phyloP scores from a whole-genome alignment of 2,113 vertebrate species.

The Sialia sialis region DNA sequence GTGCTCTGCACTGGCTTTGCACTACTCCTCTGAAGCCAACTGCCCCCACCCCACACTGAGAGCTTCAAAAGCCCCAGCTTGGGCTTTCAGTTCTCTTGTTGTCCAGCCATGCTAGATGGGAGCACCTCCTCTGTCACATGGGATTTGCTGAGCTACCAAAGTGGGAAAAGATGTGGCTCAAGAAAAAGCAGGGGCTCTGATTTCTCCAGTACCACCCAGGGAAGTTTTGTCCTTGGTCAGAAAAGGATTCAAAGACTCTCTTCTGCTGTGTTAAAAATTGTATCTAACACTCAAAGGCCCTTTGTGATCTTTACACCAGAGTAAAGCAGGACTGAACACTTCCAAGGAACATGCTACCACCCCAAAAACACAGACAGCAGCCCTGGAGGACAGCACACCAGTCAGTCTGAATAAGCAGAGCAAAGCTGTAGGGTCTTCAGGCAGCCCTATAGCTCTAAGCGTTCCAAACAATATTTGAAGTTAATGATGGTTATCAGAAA shows the following conservation, averaged over 20 bases:
- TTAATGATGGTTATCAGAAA: background rate
- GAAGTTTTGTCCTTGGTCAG: background rate
- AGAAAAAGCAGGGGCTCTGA: background rate
- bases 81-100: rapidly evolving
- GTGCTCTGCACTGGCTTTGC: background rate
- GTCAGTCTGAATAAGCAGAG: background rate
- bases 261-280: background rate
- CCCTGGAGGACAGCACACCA: background rate
- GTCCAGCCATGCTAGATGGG: background rate
- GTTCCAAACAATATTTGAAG: background rate
- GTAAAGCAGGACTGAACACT: background rate
- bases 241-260: background rate
- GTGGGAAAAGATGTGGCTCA: rapidly evolving
- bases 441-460: background rate
- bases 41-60: background rate
- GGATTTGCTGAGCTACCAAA: background rate
- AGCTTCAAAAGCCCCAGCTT: background rate
- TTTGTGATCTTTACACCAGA: background rate
- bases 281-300: background rate
- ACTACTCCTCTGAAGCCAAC: background rate
- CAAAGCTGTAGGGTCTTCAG: background rate
- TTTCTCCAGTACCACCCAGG: background rate
- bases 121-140: background rate
- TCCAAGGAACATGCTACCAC: background rate
- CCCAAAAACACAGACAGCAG: background rate